Evolutionary conservation across 1,140 invertebrate species (phyloP), one percentile per base, ranked within the genome.

Genomic region (Bactericera cockerelli): DNA sequence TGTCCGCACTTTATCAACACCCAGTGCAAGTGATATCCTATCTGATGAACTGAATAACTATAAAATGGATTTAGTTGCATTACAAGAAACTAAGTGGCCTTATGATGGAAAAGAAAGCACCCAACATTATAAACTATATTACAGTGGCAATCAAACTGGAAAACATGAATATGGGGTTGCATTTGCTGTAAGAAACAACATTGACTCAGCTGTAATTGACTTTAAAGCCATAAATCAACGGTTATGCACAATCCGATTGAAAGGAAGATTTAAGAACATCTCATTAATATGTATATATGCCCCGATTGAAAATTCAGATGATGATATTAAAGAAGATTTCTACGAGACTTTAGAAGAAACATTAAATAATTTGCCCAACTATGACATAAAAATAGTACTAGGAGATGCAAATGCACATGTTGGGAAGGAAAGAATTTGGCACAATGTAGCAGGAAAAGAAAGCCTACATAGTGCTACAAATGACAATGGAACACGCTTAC

Each of bases 401-500:
- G 60, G 57, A 13, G 60, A 63, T 31, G 24, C 16, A 1, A 63
- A 59, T 56, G 56, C 62, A 36, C 56, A 61, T 53, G 22, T 58
- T 14, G 56, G 49, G 6, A 58, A 33, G 54, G 60, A 63, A 49
- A 2, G 57, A n/a, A 24, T 33, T 22, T 61, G 24, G 55, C 38
- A 22, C 42, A 10, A 16, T 14, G 61, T 59, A 25, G 61, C 70
- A 26, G 62, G 10, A 69, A 56, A 73, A 49, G 36, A 72, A 57
- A 53, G 69, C 65, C 31, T 60, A 63, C 61, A 72, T 62, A 26
- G 55, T 1, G 10, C 3, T 26, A 64, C 31, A 54, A 66, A 65
- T 60, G 63, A 62, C 33, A 64, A 66, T 60, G 65, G 61, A 6
- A 53, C 55, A 31, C 49, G 54, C 56, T 24, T 65, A 24, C 56